phyloP scores from a whole-genome alignment of 2,797 vertebrate genomes.

The Pseudochaenichthys georgianus region DNA sequence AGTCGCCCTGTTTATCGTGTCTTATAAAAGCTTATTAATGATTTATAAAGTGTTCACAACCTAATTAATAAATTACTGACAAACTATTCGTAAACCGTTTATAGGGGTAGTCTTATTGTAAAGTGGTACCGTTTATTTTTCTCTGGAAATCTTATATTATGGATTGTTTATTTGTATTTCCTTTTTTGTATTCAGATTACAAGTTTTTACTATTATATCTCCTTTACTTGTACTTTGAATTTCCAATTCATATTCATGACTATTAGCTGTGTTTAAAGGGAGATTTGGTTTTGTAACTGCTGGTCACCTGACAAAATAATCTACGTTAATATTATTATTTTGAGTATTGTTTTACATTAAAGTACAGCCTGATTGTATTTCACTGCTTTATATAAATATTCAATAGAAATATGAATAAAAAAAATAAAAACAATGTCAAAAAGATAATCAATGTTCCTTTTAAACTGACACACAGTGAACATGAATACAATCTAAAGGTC shows the following conservation, averaged over 20 bases:
- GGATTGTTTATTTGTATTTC: background rate
- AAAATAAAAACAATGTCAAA: too few relatives aligned
- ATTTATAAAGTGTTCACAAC: too few relatives aligned
- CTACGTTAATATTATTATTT: too few relatives aligned
- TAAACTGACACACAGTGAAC: background rate
- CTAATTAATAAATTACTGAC: too few relatives aligned
- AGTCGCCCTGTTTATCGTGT: too few relatives aligned
- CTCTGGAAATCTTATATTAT: background rate
- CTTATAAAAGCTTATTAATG: too few relatives aligned
- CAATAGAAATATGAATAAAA: too few relatives aligned
- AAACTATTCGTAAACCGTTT: too few relatives aligned
- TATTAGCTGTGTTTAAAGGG: background rate
- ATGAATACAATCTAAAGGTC: background rate
- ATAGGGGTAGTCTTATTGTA: too few relatives aligned
- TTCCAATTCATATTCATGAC: background rate
- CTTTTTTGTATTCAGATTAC: background rate
- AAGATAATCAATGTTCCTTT: constrained; percentile 10
- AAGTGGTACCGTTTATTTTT: background rate
- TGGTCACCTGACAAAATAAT: background rate
- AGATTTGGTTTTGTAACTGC: background rate
- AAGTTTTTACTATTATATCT: background rate
- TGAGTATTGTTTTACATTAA: background rate
- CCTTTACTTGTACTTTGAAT: background rate
- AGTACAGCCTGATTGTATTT: background rate
- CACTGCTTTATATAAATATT: too few relatives aligned